Percentiles rank a stretch among this genome's conserved stretches.
Conservation (phyloP, 2,113 vertebrate genomes). For the Rhinoderma darwinii region DNA sequence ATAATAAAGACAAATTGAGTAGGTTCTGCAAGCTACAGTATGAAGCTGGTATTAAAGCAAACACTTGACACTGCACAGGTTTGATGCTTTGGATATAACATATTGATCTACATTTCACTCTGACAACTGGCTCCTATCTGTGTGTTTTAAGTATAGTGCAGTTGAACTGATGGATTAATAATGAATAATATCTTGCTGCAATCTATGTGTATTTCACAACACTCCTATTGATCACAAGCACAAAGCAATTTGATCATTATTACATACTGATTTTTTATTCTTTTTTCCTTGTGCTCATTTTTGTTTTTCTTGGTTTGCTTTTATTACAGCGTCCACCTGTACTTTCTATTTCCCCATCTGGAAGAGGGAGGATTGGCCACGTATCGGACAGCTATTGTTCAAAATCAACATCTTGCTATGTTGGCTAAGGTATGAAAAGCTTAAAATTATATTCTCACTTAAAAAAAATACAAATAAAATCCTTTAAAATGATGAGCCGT, state of each 20-base stretch:
- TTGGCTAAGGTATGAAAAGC: slow-evolving; percentile 87
- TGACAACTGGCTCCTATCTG: slow-evolving; percentile 19
- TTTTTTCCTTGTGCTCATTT: background rate
- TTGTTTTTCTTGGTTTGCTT: slow-evolving; percentile 15
- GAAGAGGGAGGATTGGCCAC: slow-evolving; percentile 97
- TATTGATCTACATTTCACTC: slow-evolving; percentile 36
- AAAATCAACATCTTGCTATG: slow-evolving; percentile 98
- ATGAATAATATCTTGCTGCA: slow-evolving; percentile 23
- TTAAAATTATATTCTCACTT: slow-evolving; percentile 30
- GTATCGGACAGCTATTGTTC: slow-evolving; percentile 95
- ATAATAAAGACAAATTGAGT: background rate
- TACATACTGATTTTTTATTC: background rate
- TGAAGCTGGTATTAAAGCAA: background rate
- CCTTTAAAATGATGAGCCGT: slow-evolving; percentile 23
- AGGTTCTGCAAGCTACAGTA: background rate
- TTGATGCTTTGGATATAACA: background rate
- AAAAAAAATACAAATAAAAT: slow-evolving; percentile 15
- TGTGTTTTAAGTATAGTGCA: slow-evolving; percentile 11
- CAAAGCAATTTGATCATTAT: background rate
- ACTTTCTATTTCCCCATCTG: slow-evolving; percentile 93
- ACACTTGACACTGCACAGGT: background rate
- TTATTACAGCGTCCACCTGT: slow-evolving; percentile 89
- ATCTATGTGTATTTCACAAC: background rate
- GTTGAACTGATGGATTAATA: slow-evolving; percentile 30
- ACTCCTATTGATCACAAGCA: background rate